These are phyloP conservation scores for Pica pica DNA, from an alignment of 2,113 vertebrate species.

Conservation along the genomic window DNA sequence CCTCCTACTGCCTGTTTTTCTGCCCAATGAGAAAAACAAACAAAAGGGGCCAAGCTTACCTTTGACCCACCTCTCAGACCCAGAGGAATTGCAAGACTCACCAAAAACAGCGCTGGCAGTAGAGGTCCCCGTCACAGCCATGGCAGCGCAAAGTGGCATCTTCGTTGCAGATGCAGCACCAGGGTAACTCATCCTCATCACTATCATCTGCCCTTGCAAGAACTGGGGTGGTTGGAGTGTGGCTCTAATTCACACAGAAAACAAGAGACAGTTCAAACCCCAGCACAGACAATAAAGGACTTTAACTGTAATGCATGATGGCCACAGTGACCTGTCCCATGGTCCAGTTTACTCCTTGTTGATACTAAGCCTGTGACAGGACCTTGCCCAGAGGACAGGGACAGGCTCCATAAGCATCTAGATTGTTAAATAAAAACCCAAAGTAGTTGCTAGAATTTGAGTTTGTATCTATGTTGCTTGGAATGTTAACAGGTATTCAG, in stretches of 20 bases:
- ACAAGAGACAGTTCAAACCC: not conserved
- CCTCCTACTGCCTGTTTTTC: not conserved
- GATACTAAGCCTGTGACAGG: not conserved
- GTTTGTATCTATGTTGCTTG: not conserved
- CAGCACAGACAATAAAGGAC: not conserved
- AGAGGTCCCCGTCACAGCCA: constrained; percentile 89
- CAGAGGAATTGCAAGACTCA: constrained; percentile 13
- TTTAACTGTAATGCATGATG: not conserved
- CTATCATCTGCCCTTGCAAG: constrained; percentile 60
- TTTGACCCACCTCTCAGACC: not conserved
- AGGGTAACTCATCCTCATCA: constrained; percentile 89
- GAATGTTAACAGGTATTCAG: not conserved
- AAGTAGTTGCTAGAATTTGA: not conserved
- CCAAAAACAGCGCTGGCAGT: constrained; percentile 92
- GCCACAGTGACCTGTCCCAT: not conserved
- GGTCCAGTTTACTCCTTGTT: not conserved
- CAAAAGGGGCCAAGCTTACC: not conserved
- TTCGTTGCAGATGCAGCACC: constrained; percentile 96
- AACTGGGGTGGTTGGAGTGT: not conserved
- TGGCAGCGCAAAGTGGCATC: constrained; percentile 87
- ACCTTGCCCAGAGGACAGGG: not conserved
- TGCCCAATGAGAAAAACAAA: not conserved
- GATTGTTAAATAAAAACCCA: not conserved
- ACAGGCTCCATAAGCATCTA: not conserved
- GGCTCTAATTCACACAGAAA: not conserved